A percentile compares a stretch with the other conserved stretches of the same genome.
phyloP scores from a whole-genome alignment of 2,113 vertebrate genomes.

The Halichoeres trimaculatus region DNA sequence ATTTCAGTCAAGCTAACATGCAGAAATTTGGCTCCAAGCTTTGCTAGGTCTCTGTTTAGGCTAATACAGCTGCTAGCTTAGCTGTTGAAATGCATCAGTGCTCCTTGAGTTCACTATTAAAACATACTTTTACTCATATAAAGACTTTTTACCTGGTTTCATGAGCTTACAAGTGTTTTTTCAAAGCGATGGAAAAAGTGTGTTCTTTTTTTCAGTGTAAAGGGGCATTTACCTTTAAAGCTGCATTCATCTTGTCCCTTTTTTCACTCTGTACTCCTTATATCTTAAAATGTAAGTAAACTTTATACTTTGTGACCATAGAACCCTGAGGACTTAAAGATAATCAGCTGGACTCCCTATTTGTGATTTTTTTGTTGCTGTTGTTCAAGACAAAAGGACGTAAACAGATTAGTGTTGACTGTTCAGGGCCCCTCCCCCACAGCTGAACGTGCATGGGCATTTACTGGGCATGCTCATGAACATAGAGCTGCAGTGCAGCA shows the following conservation, averaged over 20 bases:
- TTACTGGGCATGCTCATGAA: background rate
- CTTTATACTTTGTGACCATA: background rate
- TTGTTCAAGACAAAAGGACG: constrained; percentile 10
- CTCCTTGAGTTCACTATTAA: too few species aligned
- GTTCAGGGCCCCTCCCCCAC: constrained; percentile 8
- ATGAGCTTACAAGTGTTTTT: too few species aligned
- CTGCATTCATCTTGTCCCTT: too few species aligned
- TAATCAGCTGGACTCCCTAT: background rate
- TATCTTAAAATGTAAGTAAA: background rate
- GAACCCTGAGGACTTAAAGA: background rate
- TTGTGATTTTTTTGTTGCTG: background rate
- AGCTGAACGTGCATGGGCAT: constrained; percentile 3
- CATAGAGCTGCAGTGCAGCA: background rate
- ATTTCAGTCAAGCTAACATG: background rate
- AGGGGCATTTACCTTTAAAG: too few species aligned
- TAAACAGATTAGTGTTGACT: constrained; percentile 22
- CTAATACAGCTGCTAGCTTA: background rate
- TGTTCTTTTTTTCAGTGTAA: too few species aligned
- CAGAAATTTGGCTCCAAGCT: background rate
- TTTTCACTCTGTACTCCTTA: too few species aligned
- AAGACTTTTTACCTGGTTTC: too few species aligned
- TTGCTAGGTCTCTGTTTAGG: background rate
- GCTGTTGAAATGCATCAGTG: background rate
- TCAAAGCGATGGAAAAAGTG: too few species aligned
- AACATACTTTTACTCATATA: too few species aligned